Percentiles rank a stretch among this genome's conserved stretches.
Evolutionary conservation across 2,113 vertebrate species (phyloP).

Genomic region (Anhinga anhinga): DNA sequence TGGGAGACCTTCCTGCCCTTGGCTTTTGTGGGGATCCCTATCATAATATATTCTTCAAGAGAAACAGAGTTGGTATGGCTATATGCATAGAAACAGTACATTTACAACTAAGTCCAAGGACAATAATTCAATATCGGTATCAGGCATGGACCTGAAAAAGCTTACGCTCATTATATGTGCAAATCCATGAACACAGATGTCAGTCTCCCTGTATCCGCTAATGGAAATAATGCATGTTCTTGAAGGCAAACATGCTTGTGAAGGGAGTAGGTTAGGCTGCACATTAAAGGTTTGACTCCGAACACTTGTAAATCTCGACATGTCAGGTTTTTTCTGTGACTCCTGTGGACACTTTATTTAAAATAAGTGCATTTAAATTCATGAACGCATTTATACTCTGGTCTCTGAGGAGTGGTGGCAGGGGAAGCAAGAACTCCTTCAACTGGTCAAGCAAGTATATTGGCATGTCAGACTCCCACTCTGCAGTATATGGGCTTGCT

Average conservation of each 20-base stretch:
- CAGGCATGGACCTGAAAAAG: background rate
- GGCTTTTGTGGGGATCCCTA: background rate
- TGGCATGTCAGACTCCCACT: background rate
- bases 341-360: background rate
- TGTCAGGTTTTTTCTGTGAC: accelerated
- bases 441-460: background rate
- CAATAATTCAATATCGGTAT: background rate
- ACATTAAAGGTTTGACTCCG: background rate
- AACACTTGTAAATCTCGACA: background rate
- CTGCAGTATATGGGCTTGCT: background rate
- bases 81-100: background rate
- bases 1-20: background rate
- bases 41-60: background rate
- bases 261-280: background rate
- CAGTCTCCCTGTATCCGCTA: background rate
- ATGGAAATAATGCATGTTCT: background rate
- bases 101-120: background rate
- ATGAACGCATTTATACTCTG: background rate
- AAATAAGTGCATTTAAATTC: background rate
- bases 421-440: background rate
- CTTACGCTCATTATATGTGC: background rate
- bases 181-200: background rate
- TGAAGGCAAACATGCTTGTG: background rate
- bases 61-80: background rate
- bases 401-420: background rate